Conservation (phyloP, 2,113 vertebrate species). For the Tychaedon coryphoeus region DNA sequence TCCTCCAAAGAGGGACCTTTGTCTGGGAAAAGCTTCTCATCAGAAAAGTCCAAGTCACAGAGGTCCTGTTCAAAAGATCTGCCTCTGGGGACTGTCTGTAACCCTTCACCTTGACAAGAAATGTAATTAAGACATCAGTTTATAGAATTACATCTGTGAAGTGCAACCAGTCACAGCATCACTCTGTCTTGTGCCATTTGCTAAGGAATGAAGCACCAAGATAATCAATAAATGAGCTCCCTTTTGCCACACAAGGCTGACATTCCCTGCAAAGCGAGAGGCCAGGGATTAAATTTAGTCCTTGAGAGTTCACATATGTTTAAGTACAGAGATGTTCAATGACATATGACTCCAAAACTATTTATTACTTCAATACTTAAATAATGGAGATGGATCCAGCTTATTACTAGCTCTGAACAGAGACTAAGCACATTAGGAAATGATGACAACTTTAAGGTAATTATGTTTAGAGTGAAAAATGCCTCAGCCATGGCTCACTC, state of each 20-base stretch:
- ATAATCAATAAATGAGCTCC: not conserved
- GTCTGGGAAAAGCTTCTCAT: not conserved
- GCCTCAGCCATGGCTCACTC: not conserved
- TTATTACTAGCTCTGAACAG: not conserved
- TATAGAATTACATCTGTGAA: not conserved
- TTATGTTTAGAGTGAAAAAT: slow-evolving; percentile 17
- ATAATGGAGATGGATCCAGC: not conserved
- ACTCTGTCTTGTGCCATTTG: not conserved
- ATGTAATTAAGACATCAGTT: not conserved
- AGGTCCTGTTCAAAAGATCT: not conserved
- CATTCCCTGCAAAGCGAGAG: not conserved
- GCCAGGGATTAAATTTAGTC: not conserved
- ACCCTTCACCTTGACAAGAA: not conserved
- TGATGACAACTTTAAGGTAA: not conserved
- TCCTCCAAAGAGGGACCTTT: not conserved
- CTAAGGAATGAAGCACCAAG: not conserved
- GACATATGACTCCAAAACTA: not conserved
- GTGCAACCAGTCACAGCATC: not conserved
- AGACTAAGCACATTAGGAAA: not conserved
- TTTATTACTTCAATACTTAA: not conserved
- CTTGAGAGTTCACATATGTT: not conserved
- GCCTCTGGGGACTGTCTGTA: not conserved
- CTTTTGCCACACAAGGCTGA: not conserved
- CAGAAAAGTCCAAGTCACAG: not conserved
- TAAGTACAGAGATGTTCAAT: not conserved